Evolutionary conservation across 2,113 vertebrate species (phyloP).

Genomic region (Eolophus roseicapilla): DNA sequence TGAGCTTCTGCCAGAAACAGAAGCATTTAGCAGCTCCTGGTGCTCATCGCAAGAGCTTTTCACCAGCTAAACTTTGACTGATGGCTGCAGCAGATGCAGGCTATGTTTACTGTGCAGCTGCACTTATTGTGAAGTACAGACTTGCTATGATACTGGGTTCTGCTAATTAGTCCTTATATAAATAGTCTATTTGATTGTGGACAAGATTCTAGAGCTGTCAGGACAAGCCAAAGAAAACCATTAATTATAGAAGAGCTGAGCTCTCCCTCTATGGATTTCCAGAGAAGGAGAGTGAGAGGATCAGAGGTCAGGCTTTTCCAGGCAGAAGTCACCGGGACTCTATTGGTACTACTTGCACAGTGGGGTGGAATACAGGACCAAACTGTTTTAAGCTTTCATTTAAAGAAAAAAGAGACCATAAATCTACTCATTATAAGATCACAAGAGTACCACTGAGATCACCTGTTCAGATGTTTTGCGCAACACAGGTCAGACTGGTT

Average conservation of each 20-base stretch:
- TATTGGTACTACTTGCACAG: neutral
- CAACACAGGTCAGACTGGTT: neutral
- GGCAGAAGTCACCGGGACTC: neutral
- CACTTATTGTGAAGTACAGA: conserved; percentile 15
- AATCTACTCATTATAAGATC: neutral
- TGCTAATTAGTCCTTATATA: conserved; percentile 43
- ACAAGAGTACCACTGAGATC: neutral
- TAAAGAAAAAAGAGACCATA: neutral
- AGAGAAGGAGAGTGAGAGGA: neutral
- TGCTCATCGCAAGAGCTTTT: conserved; percentile 2
- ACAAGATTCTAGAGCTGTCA: conserved; percentile 4
- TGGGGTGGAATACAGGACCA: neutral
- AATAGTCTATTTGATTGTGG: conserved; percentile 7
- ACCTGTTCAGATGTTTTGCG: neutral
- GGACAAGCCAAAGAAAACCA: neutral
- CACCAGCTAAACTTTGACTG: conserved; percentile 3
- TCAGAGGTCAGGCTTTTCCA: neutral
- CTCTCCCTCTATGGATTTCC: neutral
- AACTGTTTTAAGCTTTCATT: neutral
- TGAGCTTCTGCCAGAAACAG: conserved; percentile 3
- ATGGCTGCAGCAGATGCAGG: conserved; percentile 9
- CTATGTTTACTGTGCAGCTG: conserved; percentile 12
- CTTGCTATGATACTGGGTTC: neutral
- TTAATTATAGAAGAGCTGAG: neutral
- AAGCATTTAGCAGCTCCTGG: conserved; percentile 11